Evolutionary conservation across 1,140 invertebrate genomes (phyloP).

Genomic region (Macrobrachium nipponense): DNA sequence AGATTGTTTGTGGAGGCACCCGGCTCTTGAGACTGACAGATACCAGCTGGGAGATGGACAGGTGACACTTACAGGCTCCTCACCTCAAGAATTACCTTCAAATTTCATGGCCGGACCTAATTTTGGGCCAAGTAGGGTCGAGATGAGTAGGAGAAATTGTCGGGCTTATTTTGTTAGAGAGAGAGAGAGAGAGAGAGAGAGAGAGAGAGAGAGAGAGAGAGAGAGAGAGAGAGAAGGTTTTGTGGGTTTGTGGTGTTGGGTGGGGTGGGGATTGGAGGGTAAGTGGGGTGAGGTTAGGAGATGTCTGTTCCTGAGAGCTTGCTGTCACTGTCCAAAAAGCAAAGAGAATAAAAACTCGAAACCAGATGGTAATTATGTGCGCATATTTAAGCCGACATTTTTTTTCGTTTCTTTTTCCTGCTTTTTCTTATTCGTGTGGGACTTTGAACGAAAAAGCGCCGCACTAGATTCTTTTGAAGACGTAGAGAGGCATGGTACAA

Average conservation of each 20-base stretch:
- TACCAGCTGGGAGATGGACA: conserved; percentile 49
- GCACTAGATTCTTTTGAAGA: too few species aligned
- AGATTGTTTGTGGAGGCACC: conserved; percentile 44
- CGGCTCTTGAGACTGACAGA: conserved; percentile 40
- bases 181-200: neutral
- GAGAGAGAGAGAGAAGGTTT: too few species aligned
- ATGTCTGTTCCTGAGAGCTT: neutral
- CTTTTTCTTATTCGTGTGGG: too few species aligned
- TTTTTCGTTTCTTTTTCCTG: too few species aligned
- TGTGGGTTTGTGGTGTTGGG: conserved; percentile 4
- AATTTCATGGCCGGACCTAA: conserved; percentile 51
- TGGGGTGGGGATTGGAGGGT: neutral
- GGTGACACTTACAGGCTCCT: conserved; percentile 49
- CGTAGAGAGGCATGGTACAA: too few species aligned
- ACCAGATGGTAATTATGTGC: too few species aligned
- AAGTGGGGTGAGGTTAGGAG: neutral
- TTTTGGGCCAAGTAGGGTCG: conserved; percentile 18
- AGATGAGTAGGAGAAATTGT: neutral
- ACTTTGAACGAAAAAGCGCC: too few species aligned
- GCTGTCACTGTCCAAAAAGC: neutral
- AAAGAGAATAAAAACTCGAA: neutral
- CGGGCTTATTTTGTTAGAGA: neutral
- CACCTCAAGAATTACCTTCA: conserved; percentile 52
- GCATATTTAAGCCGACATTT: too few species aligned
- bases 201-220: neutral